Evolutionary conservation across 2,113 vertebrate genomes (phyloP).

Genomic region (Sturnira hondurensis): DNA sequence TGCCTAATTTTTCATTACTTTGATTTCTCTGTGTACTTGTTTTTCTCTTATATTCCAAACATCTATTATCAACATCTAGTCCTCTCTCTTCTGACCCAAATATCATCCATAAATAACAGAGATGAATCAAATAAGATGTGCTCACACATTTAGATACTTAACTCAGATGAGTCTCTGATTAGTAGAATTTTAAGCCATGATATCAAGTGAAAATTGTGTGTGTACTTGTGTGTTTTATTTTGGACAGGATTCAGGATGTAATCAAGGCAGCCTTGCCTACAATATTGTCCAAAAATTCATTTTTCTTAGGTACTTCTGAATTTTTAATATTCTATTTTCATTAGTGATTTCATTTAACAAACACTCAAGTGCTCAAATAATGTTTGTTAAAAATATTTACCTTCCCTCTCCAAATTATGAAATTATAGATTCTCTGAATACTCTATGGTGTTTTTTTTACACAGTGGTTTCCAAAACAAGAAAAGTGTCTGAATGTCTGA

Average conservation of each 20-base stretch:
- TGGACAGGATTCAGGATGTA: background rate
- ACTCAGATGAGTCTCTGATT: background rate
- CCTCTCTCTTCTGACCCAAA: background rate
- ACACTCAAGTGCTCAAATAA: background rate
- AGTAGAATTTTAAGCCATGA: background rate
- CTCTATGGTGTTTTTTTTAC: background rate
- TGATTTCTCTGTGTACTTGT: background rate
- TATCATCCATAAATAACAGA: background rate
- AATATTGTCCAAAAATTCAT: background rate
- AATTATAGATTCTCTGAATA: background rate
- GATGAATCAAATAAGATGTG: background rate
- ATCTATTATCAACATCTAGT: background rate
- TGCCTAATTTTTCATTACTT: background rate
- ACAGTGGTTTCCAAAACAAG: background rate
- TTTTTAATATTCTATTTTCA: conserved; percentile 1
- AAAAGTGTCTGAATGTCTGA: background rate
- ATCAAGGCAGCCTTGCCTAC: background rate
- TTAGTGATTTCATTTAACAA: conserved; percentile 22
- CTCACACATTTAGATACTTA: background rate
- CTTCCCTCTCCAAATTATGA: background rate
- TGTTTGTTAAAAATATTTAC: conserved; percentile 29
- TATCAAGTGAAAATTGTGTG: background rate
- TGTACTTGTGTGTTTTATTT: background rate
- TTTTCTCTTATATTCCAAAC: background rate
- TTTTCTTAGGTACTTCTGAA: background rate